Conservation (phyloP, 2,797 vertebrate genomes). For the Clamator glandarius region DNA sequence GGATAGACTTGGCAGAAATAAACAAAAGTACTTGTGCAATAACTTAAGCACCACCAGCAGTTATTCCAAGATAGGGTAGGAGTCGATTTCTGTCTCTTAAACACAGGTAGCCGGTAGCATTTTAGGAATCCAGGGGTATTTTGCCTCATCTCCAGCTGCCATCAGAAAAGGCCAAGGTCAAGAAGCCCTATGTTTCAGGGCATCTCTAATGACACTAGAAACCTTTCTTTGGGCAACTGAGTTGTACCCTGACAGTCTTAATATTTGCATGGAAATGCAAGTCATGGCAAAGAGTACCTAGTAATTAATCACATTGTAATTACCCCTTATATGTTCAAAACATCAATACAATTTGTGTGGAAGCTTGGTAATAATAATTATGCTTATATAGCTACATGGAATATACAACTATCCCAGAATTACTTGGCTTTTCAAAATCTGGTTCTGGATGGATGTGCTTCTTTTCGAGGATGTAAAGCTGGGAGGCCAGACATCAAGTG, state of each 20-base stretch:
- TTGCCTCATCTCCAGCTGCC: not conserved
- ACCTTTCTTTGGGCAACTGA: not conserved
- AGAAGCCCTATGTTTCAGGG: not conserved
- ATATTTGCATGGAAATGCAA: not conserved
- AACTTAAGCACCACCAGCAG: not conserved
- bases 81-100: not conserved
- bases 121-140: not conserved
- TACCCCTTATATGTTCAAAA: not conserved
- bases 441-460: not conserved
- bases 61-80: rapidly evolving
- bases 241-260: not conserved
- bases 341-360: not conserved
- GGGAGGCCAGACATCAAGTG: not conserved
- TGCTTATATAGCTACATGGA: not conserved
- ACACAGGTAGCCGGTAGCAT: not conserved
- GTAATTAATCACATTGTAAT: not conserved
- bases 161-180: not conserved
- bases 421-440: not conserved
- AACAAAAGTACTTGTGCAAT: not conserved
- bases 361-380: not conserved
- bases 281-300: not conserved
- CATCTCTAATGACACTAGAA: not conserved
- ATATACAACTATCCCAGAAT: not conserved
- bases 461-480: not conserved
- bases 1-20: not conserved